Evolutionary conservation across 2,797 vertebrate species (phyloP).

Genomic region (Macropus fuliginosus): DNA sequence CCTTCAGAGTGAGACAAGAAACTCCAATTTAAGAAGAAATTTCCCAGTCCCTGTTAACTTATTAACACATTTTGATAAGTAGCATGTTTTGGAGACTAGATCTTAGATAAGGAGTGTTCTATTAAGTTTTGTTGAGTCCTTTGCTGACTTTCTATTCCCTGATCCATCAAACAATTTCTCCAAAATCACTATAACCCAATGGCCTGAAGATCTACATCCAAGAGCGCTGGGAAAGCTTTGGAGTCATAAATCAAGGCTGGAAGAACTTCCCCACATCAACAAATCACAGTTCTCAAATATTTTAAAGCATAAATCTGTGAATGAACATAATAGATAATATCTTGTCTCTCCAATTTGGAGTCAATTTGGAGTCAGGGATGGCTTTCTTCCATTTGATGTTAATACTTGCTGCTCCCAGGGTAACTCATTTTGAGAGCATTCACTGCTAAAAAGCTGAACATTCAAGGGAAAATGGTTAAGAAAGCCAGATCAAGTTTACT

Average conservation of each 20-base stretch:
- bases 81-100: neutral
- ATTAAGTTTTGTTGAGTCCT: neutral
- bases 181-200: neutral
- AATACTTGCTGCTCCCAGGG: neutral
- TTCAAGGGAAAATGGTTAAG: neutral
- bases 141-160: neutral
- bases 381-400: neutral
- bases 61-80: neutral
- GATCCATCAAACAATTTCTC: neutral
- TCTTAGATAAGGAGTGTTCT: neutral
- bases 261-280: neutral
- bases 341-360: neutral
- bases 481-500: neutral
- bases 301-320: neutral
- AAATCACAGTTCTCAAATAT: neutral
- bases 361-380: neutral
- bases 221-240: neutral
- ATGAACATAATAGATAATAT: neutral
- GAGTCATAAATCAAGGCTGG: neutral
- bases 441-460: neutral
- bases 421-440: neutral
- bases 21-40: neutral
- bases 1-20: neutral
- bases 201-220: neutral
- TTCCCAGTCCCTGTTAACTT: neutral